Conservation (phyloP, 2,797 vertebrate genomes). For the Sternotherus odoratus region DNA sequence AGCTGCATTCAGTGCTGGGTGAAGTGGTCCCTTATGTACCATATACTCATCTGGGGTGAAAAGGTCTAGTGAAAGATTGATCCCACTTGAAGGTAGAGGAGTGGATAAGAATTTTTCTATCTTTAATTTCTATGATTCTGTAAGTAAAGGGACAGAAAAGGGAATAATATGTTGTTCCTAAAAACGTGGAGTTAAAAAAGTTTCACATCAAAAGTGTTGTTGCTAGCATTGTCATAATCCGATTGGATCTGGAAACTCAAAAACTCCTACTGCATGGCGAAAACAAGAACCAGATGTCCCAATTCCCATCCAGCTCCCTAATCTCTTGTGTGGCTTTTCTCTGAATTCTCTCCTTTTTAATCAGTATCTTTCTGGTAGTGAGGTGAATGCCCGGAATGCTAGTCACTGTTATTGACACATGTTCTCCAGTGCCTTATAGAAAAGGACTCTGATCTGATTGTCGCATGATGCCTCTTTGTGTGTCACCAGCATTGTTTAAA, state of each 20-base stretch:
- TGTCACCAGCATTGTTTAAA: background rate
- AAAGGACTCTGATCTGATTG: background rate
- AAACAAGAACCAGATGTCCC: background rate
- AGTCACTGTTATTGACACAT: background rate
- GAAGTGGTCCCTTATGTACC: background rate
- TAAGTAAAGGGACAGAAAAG: background rate
- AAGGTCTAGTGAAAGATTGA: background rate
- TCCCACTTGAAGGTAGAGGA: background rate
- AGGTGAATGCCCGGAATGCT: background rate
- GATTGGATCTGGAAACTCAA: background rate
- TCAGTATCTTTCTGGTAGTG: background rate
- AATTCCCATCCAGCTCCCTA: background rate
- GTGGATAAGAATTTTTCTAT: background rate
- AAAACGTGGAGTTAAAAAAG: background rate
- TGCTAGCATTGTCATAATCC: accelerated
- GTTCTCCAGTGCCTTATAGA: background rate
- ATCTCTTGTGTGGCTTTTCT: background rate
- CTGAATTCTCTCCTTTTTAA: background rate
- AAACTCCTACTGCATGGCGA: background rate
- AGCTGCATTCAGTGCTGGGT: background rate
- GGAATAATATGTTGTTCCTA: background rate
- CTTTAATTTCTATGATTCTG: accelerated
- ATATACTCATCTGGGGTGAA: background rate
- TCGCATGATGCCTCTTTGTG: background rate
- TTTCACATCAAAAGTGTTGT: background rate